Conservation (phyloP, 2,888 invertebrate species). For the Eilema depressum region DNA sequence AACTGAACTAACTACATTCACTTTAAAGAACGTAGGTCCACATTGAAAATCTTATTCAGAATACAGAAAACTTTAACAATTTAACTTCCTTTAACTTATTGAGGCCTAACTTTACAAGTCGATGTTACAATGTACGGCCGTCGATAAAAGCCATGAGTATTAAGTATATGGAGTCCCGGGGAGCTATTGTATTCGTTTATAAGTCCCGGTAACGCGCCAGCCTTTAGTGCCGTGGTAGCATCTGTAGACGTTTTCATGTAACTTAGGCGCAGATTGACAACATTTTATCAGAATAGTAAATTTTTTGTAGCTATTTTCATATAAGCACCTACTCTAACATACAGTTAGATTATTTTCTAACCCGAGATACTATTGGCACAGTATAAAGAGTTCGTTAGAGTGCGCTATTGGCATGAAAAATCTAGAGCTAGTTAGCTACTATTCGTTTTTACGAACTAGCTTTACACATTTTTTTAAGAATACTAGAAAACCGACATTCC, state of each 20-base stretch:
- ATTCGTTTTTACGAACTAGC: too few relatives aligned
- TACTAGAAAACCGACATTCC: too few relatives aligned
- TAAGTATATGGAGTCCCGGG: conserved; percentile 48
- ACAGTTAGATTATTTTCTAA: neutral
- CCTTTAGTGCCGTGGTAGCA: conserved; percentile 59
- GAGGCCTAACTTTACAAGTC: conserved; percentile 10
- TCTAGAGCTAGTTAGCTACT: too few relatives aligned
- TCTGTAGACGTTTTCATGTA: conserved; percentile 65
- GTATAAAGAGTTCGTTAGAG: too few relatives aligned
- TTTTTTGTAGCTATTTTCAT: neutral
- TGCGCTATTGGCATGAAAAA: too few relatives aligned
- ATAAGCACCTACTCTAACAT: neutral
- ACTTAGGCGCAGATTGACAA: conserved; percentile 50
- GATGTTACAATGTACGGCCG: conserved; percentile 30
- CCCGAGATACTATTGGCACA: neutral
- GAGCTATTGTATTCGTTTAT: conserved; percentile 63
- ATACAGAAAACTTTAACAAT: conserved; percentile 1
- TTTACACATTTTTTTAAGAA: too few relatives aligned
- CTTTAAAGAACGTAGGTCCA: neutral
- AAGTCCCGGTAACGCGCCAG: conserved; percentile 45
- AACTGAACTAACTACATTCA: too few relatives aligned
- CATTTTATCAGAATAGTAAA: conserved; percentile 32
- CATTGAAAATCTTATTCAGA: neutral
- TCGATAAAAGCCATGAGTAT: conserved; percentile 35
- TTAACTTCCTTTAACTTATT: conserved; percentile 10